phyloP scores from a whole-genome alignment of 2,888 invertebrate genomes.

The Xestoiulus laeticollis region DNA sequence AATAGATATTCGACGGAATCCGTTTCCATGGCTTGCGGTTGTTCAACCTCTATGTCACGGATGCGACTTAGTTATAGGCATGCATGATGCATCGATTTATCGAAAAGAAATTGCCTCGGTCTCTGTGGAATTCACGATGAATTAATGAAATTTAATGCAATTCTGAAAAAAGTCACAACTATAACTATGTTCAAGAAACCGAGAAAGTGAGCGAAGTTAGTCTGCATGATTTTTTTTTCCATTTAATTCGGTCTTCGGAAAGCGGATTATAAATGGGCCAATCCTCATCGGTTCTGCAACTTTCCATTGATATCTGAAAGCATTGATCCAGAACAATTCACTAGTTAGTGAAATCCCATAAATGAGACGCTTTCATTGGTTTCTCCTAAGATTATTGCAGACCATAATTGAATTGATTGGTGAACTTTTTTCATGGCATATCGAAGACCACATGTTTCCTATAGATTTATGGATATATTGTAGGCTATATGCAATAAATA shows the following conservation, averaged over 20 bases:
- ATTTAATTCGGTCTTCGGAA: no score
- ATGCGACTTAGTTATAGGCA: neutral
- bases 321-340: neutral
- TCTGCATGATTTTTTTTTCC: no score
- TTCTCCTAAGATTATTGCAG: neutral
- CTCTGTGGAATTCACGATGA: neutral
- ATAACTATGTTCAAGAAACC: neutral
- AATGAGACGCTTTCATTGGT: neutral
- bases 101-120: neutral
- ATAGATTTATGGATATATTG: no score
- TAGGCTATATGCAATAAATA: no score
- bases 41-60: neutral
- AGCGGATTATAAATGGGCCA: neutral
- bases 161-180: neutral
- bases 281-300: neutral
- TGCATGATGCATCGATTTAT: no score
- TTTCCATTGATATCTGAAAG: neutral
- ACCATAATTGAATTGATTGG: slow-evolving; percentile 1
- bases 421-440: neutral
- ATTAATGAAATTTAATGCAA: neutral
- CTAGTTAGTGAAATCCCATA: neutral
- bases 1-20: neutral
- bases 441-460: no score
- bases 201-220: neutral
- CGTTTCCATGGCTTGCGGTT: neutral